Evolutionary conservation across 2,888 invertebrate species (phyloP).

Genomic region (Alsophila aescularia): DNA sequence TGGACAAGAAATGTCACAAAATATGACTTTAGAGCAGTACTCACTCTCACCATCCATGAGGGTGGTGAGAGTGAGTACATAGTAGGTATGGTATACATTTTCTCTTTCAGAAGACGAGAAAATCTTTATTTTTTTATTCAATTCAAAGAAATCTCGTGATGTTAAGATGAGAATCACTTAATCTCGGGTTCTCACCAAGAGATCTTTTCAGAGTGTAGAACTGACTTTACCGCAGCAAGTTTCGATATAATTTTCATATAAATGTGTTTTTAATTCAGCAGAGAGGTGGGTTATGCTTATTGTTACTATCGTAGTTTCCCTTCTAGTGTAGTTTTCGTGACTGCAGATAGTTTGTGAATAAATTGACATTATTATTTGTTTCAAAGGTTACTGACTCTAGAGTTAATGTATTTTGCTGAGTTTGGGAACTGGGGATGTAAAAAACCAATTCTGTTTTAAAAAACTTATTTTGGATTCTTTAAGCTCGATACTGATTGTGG

Average conservation of each 20-base stretch:
- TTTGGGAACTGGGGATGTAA: too few relatives aligned
- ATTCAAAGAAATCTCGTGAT: too few relatives aligned
- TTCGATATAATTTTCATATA: slow-evolving; percentile 30
- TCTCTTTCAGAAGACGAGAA: too few relatives aligned
- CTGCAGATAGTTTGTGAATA: slow-evolving; percentile 12
- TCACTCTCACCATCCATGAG: too few relatives aligned
- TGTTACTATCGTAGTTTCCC: slow-evolving; percentile 20
- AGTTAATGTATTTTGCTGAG: neutral
- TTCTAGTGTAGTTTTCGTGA: slow-evolving; percentile 1
- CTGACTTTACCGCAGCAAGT: slow-evolving; percentile 3
- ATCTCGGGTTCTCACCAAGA: neutral
- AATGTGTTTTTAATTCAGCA: slow-evolving; percentile 34
- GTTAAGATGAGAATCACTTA: neutral
- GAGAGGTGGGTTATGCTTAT: slow-evolving; percentile 14
- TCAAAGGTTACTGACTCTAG: neutral
- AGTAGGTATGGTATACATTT: too few relatives aligned
- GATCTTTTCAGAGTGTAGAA: neutral
- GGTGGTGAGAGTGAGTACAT: too few relatives aligned
- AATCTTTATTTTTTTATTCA: too few relatives aligned
- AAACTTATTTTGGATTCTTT: too few relatives aligned
- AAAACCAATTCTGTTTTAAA: too few relatives aligned
- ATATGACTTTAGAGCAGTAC: too few relatives aligned
- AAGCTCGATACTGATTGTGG: too few relatives aligned
- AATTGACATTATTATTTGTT: neutral
- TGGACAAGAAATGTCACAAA: too few relatives aligned